phyloP scores from a whole-genome alignment of 2,888 invertebrate species.

The Shargacucullia verbasci region DNA sequence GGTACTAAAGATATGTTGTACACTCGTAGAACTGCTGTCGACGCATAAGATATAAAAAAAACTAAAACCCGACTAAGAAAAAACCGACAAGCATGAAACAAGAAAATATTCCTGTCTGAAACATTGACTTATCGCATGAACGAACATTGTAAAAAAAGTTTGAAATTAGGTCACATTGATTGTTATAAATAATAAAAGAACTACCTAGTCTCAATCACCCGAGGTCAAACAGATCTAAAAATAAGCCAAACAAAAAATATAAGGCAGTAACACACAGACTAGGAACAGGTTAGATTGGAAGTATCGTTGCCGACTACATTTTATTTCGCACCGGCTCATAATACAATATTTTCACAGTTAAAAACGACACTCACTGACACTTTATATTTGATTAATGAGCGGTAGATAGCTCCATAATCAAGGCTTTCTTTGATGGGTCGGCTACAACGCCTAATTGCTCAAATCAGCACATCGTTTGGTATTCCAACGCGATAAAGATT shows the following conservation, averaged over 20 bases:
- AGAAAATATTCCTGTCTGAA: too few relatives aligned
- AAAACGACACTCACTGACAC: background rate
- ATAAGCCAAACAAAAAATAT: constrained; percentile 16
- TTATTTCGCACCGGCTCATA: background rate
- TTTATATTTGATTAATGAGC: constrained; percentile 2
- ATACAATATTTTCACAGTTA: background rate
- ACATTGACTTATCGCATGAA: too few relatives aligned
- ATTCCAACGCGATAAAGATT: background rate
- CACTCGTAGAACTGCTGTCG: too few relatives aligned
- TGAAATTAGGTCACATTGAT: constrained; percentile 25
- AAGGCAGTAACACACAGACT: constrained; percentile 9
- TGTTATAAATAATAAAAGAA: constrained; percentile 1
- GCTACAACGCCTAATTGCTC: background rate
- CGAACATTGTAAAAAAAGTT: too few relatives aligned
- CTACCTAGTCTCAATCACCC: background rate
- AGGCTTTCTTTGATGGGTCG: background rate
- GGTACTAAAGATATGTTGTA: too few relatives aligned
- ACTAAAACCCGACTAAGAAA: too few relatives aligned
- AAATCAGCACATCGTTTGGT: background rate
- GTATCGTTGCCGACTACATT: constrained; percentile 9
- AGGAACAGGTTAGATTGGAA: constrained; percentile 7
- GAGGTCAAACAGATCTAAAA: constrained; percentile 17
- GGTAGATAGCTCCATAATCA: background rate
- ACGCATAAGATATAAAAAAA: too few relatives aligned
- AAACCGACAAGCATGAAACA: too few relatives aligned